These are phyloP conservation scores for Petrocephalus schoutedeni DNA, from an alignment of 2,797 vertebrate species.

Conservation along the genomic window DNA sequence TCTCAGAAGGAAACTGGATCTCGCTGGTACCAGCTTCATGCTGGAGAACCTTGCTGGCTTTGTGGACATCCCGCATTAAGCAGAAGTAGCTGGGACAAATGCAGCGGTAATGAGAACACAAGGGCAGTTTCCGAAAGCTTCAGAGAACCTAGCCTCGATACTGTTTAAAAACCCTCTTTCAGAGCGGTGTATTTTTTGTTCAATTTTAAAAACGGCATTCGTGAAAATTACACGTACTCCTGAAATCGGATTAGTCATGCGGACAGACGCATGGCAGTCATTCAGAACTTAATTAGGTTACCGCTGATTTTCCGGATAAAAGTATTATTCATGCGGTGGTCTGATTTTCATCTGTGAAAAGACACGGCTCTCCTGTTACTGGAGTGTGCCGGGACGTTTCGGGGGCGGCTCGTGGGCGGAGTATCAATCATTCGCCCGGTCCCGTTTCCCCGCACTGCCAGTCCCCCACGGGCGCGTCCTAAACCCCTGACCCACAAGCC, in stretches of 20 bases:
- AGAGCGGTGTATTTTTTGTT: neutral
- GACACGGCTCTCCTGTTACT: neutral
- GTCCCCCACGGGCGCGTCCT: neutral
- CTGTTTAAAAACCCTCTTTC: neutral
- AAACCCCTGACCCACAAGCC: constrained; percentile 7
- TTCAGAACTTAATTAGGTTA: constrained; percentile 38
- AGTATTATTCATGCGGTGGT: neutral
- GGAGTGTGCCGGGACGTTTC: neutral
- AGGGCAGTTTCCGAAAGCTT: neutral
- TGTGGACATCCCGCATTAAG: neutral
- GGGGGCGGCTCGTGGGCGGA: neutral
- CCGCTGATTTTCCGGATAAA: constrained; percentile 27
- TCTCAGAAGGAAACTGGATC: neutral
- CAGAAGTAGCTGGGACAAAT: neutral
- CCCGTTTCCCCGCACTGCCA: neutral
- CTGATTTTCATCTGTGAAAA: neutral
- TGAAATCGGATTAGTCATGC: constrained; percentile 36
- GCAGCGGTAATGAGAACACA: neutral
- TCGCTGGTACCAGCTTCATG: neutral
- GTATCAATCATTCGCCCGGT: neutral
- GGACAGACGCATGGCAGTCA: constrained; percentile 32
- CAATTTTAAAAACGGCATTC: neutral
- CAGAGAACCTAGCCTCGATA: neutral
- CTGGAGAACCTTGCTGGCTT: neutral
- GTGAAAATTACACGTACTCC: constrained; percentile 32